phyloP scores from a whole-genome alignment of 2,797 vertebrate species.

The Cossypha niveicapilla region DNA sequence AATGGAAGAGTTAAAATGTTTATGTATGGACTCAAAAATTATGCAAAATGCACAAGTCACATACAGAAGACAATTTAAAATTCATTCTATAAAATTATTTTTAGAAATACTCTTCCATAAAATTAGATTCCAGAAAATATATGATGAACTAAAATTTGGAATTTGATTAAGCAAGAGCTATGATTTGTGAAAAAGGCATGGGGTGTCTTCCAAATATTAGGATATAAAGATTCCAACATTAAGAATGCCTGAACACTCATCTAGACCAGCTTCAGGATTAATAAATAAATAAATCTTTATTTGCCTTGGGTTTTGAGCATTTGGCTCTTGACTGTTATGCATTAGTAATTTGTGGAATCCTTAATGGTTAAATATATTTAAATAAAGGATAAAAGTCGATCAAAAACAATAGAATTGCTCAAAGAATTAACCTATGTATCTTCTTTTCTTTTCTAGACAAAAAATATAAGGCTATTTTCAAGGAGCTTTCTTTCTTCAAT shows the following conservation, averaged over 20 bases:
- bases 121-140: background rate
- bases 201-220: background rate
- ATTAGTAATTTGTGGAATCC: background rate
- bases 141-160: background rate
- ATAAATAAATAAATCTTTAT: background rate
- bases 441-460: background rate
- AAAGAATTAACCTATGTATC: background rate
- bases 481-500: background rate
- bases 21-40: background rate
- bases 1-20: background rate
- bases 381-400: background rate
- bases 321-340: background rate
- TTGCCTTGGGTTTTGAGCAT: background rate
- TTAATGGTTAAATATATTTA: background rate
- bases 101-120: background rate
- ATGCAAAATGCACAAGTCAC: background rate
- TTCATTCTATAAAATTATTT: background rate
- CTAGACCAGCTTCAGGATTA: background rate
- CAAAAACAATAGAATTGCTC: background rate
- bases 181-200: background rate
- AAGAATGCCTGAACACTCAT: background rate
- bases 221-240: background rate
- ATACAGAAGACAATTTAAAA: background rate
- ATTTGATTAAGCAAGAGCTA: background rate
- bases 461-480: background rate